A percentile compares a stretch with the other conserved stretches of the same genome.
Evolutionary conservation across 2,797 vertebrate genomes (phyloP).

Genomic region (Argya squamiceps): DNA sequence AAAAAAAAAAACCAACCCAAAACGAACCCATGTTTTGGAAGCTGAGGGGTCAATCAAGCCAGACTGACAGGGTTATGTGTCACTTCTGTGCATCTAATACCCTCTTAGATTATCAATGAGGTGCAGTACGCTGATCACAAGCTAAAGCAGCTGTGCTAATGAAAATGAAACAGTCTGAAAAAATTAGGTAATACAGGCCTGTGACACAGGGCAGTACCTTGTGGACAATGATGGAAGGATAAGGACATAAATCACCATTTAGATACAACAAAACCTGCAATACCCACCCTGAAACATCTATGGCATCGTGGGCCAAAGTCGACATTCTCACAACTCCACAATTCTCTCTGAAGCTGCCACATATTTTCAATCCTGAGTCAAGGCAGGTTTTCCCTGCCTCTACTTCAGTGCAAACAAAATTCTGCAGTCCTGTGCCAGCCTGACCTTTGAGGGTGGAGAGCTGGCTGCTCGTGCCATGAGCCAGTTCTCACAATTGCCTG

Average conservation of each 20-base stretch:
- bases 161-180: constrained; percentile 88
- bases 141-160: constrained; percentile 90
- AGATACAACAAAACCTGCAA: constrained; percentile 58
- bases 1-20: constrained; percentile 45
- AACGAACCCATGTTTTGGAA: constrained; percentile 83
- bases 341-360: not conserved
- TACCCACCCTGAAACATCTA: constrained; percentile 1
- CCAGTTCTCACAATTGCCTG: constrained; percentile 13
- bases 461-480: not conserved
- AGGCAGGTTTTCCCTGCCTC: not conserved
- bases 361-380: not conserved
- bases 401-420: not conserved
- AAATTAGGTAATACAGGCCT: constrained; percentile 68
- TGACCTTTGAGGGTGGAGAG: constrained; percentile 8
- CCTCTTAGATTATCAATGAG: constrained; percentile 92
- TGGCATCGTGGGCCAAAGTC: not conserved
- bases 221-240: constrained; percentile 69
- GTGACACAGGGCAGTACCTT: constrained; percentile 73
- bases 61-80: constrained; percentile 84
- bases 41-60: constrained; percentile 93
- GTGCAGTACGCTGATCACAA: constrained; percentile 92
- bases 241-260: constrained; percentile 79
- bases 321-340: not conserved
- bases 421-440: not conserved
- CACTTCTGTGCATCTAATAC: constrained; percentile 86